Evolutionary conservation across 2,888 invertebrate species (phyloP).

Genomic region (Clistopyga incitator): DNA sequence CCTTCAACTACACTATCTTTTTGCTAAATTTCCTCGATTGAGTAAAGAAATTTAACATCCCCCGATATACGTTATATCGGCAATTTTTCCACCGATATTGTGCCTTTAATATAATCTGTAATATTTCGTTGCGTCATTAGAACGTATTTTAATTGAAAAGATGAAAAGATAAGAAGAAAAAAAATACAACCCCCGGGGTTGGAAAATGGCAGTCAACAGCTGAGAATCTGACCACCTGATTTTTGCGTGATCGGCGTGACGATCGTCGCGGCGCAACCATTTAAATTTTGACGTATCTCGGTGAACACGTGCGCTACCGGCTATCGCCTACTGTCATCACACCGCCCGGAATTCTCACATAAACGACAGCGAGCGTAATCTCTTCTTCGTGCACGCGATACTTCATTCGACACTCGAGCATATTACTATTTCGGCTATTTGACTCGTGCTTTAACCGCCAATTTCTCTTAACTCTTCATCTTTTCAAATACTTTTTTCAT

Average conservation of each 20-base stretch:
- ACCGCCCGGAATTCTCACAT: conserved; percentile 41
- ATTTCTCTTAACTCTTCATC: neutral
- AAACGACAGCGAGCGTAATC: conserved; percentile 27
- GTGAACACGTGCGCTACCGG: conserved; percentile 67
- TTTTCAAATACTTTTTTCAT: neutral
- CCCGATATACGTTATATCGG: neutral
- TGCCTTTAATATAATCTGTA: conserved; percentile 33
- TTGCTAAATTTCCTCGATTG: conserved; percentile 65
- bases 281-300: conserved; percentile 79
- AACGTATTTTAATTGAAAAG: conserved; percentile 28
- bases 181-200: conserved; percentile 52
- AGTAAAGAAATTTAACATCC: conserved; percentile 39
- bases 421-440: neutral
- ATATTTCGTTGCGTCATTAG: conserved; percentile 16
- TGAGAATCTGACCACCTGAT: conserved; percentile 80
- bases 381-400: neutral
- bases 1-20: conserved; percentile 68
- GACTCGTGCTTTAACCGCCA: neutral
- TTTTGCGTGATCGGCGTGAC: conserved; percentile 75
- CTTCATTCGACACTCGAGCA: neutral
- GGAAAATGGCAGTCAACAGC: conserved; percentile 73
- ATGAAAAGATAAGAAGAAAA: too few relatives aligned
- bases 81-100: neutral
- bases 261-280: conserved; percentile 76
- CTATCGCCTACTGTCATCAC: conserved; percentile 52